These are phyloP conservation scores for Hybos culiciformis DNA, from an alignment of 2,888 invertebrate species.

Conservation along the genomic window DNA sequence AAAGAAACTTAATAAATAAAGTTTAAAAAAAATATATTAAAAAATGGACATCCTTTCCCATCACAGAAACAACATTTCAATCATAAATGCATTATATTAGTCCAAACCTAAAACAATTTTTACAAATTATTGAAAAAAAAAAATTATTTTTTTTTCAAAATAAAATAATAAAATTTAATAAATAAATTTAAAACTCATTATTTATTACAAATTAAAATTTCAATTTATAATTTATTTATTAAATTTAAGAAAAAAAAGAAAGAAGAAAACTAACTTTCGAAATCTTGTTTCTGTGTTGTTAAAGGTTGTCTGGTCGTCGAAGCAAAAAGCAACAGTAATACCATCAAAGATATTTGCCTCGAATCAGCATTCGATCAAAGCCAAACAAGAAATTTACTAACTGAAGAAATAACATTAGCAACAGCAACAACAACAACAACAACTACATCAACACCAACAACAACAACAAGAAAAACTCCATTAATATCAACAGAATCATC, in stretches of 20 bases:
- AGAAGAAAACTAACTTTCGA: constrained; percentile 28
- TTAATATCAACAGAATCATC: no score
- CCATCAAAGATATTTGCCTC: no score
- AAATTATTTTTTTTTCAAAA: neutral
- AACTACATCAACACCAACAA: no score
- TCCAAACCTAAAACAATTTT: neutral
- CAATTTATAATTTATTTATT: constrained; percentile 1
- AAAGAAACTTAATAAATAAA: no score
- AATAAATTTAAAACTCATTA: no score
- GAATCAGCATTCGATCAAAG: constrained; percentile 11
- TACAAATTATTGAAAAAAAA: no score
- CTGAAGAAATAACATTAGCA: constrained; percentile 11
- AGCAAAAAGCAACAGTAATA: constrained; percentile 21
- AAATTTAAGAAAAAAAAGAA: constrained; percentile 11
- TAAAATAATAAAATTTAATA: constrained; percentile 6
- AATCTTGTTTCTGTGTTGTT: constrained; percentile 43
- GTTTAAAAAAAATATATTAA: no score
- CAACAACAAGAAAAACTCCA: no score
- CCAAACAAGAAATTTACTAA: constrained; percentile 7
- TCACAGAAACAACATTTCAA: constrained; percentile 40
- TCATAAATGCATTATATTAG: constrained; percentile 30
- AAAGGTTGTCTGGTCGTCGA: constrained; percentile 42
- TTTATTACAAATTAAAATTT: constrained; percentile 1
- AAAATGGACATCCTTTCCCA: constrained; percentile 29
- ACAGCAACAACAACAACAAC: constrained; percentile 3